These are phyloP conservation scores for Acronicta psi DNA, from an alignment of 2,888 invertebrate species.

Conservation along the genomic window DNA sequence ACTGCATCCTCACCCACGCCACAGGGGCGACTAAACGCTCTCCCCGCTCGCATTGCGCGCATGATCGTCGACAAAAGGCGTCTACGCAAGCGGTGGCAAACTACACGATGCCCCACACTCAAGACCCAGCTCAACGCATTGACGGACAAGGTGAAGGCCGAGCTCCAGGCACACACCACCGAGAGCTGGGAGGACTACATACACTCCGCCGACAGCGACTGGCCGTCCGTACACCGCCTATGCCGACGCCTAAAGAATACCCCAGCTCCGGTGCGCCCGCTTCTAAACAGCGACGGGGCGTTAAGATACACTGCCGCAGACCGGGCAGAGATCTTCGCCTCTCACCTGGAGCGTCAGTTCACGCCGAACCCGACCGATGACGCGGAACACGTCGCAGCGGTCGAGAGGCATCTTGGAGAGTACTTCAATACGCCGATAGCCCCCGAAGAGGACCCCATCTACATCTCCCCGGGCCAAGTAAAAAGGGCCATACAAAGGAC, in stretches of 20 bases:
- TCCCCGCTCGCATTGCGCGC: neutral
- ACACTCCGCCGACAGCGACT: neutral
- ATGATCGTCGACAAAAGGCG: neutral
- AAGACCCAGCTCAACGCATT: neutral
- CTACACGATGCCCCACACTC: neutral
- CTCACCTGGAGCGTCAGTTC: constrained; percentile 5
- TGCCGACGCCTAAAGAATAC: neutral
- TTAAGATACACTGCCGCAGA: no score
- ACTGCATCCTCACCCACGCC: constrained; percentile 8
- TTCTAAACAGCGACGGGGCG: neutral
- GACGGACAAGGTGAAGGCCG: neutral
- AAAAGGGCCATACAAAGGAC: neutral
- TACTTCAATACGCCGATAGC: constrained; percentile 11
- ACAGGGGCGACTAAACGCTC: neutral
- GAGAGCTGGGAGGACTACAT: neutral
- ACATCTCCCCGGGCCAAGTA: constrained; percentile 1
- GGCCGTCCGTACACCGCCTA: constrained; percentile 4
- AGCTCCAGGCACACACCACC: neutral
- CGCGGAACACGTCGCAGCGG: constrained; percentile 1
- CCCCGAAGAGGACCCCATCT: constrained; percentile 3
- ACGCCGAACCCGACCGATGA: constrained; percentile 4
- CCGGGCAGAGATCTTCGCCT: no score
- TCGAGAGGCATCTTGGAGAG: constrained; percentile 10
- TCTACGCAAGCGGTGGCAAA: neutral
- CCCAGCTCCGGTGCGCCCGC: constrained; percentile 3